phyloP scores from a whole-genome alignment of 30 jellyfish, hydroid and myxozoan species.

The Aurelia sp. region DNA sequence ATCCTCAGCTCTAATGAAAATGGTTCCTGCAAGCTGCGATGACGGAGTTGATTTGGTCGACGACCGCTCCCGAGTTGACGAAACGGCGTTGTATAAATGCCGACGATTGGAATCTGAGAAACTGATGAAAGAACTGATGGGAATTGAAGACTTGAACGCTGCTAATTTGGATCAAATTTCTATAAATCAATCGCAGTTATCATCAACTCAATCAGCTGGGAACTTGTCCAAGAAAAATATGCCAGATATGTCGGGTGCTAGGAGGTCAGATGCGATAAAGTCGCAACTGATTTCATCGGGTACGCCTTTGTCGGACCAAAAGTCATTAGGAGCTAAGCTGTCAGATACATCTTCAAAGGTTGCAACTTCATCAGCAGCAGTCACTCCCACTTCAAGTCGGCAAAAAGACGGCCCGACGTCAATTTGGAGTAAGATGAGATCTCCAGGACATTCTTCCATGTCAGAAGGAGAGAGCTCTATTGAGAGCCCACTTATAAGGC shows the following conservation, averaged over 20 bases:
- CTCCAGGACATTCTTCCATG: no score
- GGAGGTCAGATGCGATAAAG: not conserved
- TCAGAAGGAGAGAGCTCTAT: no score
- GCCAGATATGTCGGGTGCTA: not conserved
- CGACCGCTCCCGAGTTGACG: conserved; percentile 15
- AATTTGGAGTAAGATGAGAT: no score
- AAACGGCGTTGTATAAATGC: not conserved
- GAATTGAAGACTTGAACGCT: not conserved
- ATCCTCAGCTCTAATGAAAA: not conserved
- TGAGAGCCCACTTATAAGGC: no score
- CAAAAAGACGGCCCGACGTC: no score
- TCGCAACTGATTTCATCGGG: not conserved
- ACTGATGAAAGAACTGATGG: conserved; percentile 8
- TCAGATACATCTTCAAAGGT: not conserved
- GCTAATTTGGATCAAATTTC: no score
- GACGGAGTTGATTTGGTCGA: conserved; percentile 48
- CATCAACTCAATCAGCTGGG: no score
- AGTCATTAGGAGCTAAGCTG: not conserved
- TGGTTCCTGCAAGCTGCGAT: conserved; percentile 41
- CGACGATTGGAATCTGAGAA: conserved; percentile 11
- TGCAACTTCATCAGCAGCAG: not conserved
- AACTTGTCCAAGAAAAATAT: no score
- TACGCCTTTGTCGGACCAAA: not conserved
- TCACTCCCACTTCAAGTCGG: no score
- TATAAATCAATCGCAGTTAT: no score